phyloP scores from a whole-genome alignment of 1,140 invertebrate genomes.

The Choristoneura fumiferana region DNA sequence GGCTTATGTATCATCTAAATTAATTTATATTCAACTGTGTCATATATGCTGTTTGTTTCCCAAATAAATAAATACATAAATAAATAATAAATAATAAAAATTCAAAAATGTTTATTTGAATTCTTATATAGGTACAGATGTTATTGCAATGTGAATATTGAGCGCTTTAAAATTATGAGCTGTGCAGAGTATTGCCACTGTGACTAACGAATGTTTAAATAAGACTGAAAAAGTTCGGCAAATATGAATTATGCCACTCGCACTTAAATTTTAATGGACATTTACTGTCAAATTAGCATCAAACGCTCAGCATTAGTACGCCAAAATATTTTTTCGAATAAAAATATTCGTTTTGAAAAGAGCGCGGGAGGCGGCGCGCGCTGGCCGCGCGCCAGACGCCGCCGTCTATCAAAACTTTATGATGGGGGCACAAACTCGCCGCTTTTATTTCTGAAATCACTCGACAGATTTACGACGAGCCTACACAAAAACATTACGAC shows the following conservation, averaged over 20 bases:
- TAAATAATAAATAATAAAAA: no score
- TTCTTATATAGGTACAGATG: no score
- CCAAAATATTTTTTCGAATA: not conserved
- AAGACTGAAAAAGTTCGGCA: not conserved
- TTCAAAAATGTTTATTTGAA: no score
- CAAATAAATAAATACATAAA: no score
- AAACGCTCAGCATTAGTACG: not conserved
- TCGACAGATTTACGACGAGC: conserved; percentile 11
- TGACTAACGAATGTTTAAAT: not conserved
- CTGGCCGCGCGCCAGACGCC: not conserved
- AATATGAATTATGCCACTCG: not conserved
- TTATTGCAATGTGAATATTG: no score
- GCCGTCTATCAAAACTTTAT: conserved; percentile 17
- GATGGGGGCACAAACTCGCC: conserved; percentile 1
- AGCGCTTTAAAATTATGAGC: no score
- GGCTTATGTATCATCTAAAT: no score
- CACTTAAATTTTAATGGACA: conserved; percentile 3
- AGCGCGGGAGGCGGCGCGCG: not conserved
- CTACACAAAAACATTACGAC: conserved; percentile 5
- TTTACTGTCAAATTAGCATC: conserved; percentile 9
- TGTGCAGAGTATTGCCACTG: no score
- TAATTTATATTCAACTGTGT: no score
- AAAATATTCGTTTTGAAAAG: not conserved
- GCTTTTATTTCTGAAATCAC: conserved; percentile 13
- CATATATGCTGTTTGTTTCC: no score